Conservation (phyloP, 1,140 invertebrate genomes). For the Drosophila funebris region DNA sequence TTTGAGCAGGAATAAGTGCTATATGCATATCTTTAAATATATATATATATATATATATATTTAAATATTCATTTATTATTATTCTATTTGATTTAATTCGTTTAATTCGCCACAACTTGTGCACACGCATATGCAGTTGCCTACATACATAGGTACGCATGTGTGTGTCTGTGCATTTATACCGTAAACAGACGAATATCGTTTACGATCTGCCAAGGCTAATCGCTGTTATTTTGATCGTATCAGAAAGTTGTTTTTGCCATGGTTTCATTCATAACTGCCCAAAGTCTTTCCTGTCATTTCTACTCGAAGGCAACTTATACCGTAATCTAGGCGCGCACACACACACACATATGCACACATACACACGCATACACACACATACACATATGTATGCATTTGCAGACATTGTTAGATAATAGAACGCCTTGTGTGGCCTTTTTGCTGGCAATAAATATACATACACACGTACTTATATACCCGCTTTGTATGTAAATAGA, state of each 20-base stretch:
- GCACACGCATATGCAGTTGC: background rate
- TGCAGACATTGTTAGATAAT: background rate
- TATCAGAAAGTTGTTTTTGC: constrained; percentile 40
- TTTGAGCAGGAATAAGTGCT: constrained; percentile 12
- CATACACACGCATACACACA: background rate
- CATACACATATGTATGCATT: background rate
- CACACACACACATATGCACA: background rate
- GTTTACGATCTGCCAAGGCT: constrained; percentile 26
- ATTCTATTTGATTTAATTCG: background rate
- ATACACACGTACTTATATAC: background rate
- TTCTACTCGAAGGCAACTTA: constrained; percentile 5
- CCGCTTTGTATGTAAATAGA: background rate
- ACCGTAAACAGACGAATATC: constrained; percentile 12
- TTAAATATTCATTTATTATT: background rate
- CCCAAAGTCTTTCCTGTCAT: constrained; percentile 24
- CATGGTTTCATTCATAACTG: constrained; percentile 36
- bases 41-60: background rate
- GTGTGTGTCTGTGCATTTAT: background rate
- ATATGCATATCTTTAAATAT: background rate
- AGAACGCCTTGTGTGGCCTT: constrained; percentile 2
- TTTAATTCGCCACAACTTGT: background rate
- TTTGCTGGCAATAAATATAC: background rate
- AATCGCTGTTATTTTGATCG: constrained; percentile 6
- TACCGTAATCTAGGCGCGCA: background rate
- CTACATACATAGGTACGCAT: background rate